These are phyloP conservation scores for Procambarus clarkii DNA, from an alignment of 1,140 invertebrate genomes.

Conservation along the genomic window DNA sequence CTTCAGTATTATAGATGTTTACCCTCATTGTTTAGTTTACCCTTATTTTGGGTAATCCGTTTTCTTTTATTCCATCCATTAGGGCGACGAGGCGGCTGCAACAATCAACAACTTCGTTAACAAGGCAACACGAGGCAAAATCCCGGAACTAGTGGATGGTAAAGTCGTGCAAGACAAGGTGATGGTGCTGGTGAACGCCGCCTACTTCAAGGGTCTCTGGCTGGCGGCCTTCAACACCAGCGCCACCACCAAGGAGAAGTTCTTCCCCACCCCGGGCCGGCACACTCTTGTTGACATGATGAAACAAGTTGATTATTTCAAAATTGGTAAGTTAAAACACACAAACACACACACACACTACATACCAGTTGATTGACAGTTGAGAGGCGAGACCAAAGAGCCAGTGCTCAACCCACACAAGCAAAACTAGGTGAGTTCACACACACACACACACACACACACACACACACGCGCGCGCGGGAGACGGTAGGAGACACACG, in stretches of 20 bases:
- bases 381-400: too few relatives aligned
- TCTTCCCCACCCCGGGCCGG: background rate
- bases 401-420: too few relatives aligned
- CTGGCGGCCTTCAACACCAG: conserved; percentile 80
- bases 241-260: conserved; percentile 76
- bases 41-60: too few relatives aligned
- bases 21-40: too few relatives aligned
- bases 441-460: too few relatives aligned
- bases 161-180: conserved; percentile 76
- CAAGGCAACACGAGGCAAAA: conserved; percentile 9
- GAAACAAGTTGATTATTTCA: background rate
- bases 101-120: conserved; percentile 23
- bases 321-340: background rate
- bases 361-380: too few relatives aligned
- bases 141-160: conserved; percentile 73
- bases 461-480: too few relatives aligned
- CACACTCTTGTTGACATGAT: background rate
- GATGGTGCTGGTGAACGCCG: conserved; percentile 86
- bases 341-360: too few relatives aligned
- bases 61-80: background rate
- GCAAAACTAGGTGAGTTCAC: too few relatives aligned
- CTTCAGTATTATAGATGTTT: too few relatives aligned
- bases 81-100: background rate
- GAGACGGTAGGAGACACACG: too few relatives aligned
- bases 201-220: conserved; percentile 92